phyloP scores from a whole-genome alignment of 2,888 invertebrate species.

The Desoria tigrina region DNA sequence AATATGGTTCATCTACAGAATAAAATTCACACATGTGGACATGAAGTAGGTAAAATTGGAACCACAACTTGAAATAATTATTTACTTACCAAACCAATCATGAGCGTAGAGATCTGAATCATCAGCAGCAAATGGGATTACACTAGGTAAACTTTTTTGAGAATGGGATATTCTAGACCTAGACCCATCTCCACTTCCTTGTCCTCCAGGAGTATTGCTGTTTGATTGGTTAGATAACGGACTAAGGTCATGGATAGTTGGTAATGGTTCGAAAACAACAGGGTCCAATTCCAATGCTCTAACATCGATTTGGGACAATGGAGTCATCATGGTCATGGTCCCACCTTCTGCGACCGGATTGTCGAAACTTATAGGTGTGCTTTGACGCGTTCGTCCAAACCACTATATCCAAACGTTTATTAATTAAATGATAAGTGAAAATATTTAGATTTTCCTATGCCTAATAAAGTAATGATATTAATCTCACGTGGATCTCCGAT shows the following conservation, averaged over 20 bases:
- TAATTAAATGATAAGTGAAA: slow-evolving; percentile 5
- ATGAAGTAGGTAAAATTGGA: not conserved
- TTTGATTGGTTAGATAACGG: slow-evolving; percentile 31
- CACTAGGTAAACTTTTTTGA: slow-evolving; percentile 18
- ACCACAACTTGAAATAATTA: not conserved
- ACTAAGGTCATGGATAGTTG: slow-evolving; percentile 47
- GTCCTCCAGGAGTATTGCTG: not conserved
- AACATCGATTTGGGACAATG: slow-evolving; percentile 51
- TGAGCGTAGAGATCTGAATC: slow-evolving; percentile 50
- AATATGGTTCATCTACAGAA: slow-evolving; percentile 59
- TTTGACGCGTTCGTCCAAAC: slow-evolving; percentile 37
- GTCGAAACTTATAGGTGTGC: slow-evolving; percentile 39
- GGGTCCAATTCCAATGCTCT: slow-evolving; percentile 50
- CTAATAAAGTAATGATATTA: slow-evolving; percentile 8
- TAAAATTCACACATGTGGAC: slow-evolving; percentile 36
- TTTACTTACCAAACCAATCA: slow-evolving; percentile 52
- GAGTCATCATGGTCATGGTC: slow-evolving; percentile 33
- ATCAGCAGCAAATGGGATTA: slow-evolving; percentile 42
- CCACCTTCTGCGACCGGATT: slow-evolving; percentile 46
- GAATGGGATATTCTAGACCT: not conserved
- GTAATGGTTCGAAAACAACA: slow-evolving; percentile 52
- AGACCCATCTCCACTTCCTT: not conserved
- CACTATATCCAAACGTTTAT: slow-evolving; percentile 27
- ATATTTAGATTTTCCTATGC: too few relatives aligned
- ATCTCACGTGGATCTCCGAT: slow-evolving; percentile 30